phyloP scores from a whole-genome alignment of 2,888 invertebrate genomes.

The Caenorhabditis macrosperma region DNA sequence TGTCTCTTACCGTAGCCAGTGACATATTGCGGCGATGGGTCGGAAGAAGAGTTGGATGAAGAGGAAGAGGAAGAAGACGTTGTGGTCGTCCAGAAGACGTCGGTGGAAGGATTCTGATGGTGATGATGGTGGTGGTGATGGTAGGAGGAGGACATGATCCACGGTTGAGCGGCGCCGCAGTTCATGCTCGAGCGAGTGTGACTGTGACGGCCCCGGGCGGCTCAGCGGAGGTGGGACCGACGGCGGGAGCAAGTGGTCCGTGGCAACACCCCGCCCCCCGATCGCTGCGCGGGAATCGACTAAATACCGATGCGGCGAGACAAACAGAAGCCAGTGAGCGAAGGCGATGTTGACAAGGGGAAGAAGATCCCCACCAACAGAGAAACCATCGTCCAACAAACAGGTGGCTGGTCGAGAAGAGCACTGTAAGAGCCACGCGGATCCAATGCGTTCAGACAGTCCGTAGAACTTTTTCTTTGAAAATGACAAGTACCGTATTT shows the following conservation, averaged over 20 bases:
- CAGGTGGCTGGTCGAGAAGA: too few relatives aligned
- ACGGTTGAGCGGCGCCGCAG: constrained; percentile 57
- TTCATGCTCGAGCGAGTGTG: constrained; percentile 60
- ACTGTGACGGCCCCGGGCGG: constrained; percentile 19
- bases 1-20: constrained; percentile 28
- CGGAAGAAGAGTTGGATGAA: constrained; percentile 16
- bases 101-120: constrained; percentile 12
- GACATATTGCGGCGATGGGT: neutral
- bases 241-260: constrained; percentile 29
- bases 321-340: too few relatives aligned
- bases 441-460: too few relatives aligned
- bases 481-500: too few relatives aligned
- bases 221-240: neutral
- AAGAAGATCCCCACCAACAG: too few relatives aligned
- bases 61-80: neutral
- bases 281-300: too few relatives aligned
- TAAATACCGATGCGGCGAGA: too few relatives aligned
- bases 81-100: constrained; percentile 36
- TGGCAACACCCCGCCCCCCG: constrained; percentile 11
- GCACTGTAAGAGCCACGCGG: too few relatives aligned
- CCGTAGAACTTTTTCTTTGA: too few relatives aligned
- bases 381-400: too few relatives aligned
- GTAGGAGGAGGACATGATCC: constrained; percentile 33
- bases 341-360: too few relatives aligned
- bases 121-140: neutral